Conservation (phyloP, 2,888 invertebrate genomes). For the Drosophila trichaetosa region DNA sequence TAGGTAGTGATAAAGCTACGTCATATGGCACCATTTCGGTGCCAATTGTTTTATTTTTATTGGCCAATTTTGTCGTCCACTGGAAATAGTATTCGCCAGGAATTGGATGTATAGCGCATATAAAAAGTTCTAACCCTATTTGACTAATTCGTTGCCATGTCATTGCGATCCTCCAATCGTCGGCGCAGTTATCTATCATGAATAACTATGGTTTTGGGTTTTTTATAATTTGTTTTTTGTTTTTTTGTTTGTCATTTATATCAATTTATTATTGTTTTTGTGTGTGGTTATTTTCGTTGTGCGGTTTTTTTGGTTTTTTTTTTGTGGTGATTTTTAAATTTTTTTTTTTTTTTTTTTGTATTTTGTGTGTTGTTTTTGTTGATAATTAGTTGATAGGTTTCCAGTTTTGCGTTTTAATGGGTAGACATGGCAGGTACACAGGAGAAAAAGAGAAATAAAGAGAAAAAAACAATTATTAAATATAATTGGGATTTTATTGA, state of each 20-base stretch:
- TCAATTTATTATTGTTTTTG: background rate
- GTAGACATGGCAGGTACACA: slow-evolving; percentile 22
- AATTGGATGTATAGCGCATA: slow-evolving; percentile 99
- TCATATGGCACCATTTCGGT: slow-evolving; percentile 95
- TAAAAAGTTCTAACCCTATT: slow-evolving; percentile 95
- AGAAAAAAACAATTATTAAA: slow-evolving; percentile 74
- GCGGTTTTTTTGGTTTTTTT: background rate
- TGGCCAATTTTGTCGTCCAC: slow-evolving; percentile 98
- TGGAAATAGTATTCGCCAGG: slow-evolving; percentile 98
- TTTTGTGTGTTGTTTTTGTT: slow-evolving; percentile 23
- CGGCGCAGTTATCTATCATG: slow-evolving; percentile 99
- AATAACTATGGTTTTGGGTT: slow-evolving; percentile 91
- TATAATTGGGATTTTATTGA: slow-evolving; percentile 78
- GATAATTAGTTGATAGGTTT: slow-evolving; percentile 39
- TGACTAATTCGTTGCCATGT: slow-evolving; percentile 98
- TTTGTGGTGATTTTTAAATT: background rate
- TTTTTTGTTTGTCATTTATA: background rate
- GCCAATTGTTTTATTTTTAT: slow-evolving; percentile 90
- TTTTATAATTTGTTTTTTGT: slow-evolving; percentile 2
- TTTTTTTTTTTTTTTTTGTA: background rate
- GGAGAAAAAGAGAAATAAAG: slow-evolving; percentile 35
- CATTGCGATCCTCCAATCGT: slow-evolving; percentile 99
- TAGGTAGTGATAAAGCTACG: slow-evolving; percentile 98
- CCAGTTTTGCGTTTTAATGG: slow-evolving; percentile 8
- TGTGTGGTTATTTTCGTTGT: background rate